Evolutionary conservation across 2,888 invertebrate species (phyloP).

Genomic region (Emmelina monodactyla): DNA sequence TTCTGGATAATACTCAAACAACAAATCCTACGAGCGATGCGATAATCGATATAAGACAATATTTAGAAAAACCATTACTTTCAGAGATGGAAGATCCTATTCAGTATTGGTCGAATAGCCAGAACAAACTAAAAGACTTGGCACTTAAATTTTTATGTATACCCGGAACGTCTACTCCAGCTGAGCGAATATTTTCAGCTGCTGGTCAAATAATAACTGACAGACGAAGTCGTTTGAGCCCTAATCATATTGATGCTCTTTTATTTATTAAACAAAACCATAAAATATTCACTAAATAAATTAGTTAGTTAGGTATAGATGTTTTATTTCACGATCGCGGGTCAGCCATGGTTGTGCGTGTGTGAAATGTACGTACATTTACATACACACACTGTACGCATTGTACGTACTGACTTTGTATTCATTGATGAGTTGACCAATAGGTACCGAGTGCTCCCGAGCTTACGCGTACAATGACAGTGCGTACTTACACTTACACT

Average conservation of each 20-base stretch:
- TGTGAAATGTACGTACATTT: no score
- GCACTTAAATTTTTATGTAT: conserved; percentile 6
- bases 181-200: conserved; percentile 6
- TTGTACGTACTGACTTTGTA: no score
- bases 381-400: no score
- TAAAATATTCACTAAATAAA: not conserved
- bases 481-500: no score
- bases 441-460: no score
- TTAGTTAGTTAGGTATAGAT: not conserved
- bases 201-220: conserved; percentile 5
- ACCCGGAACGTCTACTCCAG: conserved; percentile 7
- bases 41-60: conserved; percentile 10
- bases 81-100: conserved; percentile 4
- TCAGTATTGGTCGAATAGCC: conserved; percentile 8
- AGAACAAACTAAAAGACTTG: conserved; percentile 9
- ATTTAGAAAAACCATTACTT: conserved; percentile 8
- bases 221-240: not conserved
- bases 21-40: conserved; percentile 9
- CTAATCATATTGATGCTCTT: not conserved
- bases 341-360: not conserved
- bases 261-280: conserved; percentile 1
- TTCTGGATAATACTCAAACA: not conserved
- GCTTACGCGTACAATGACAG: no score
- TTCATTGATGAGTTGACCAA: no score
- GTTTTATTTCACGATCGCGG: not conserved